Evolutionary conservation across 2,797 vertebrate genomes (phyloP).

Genomic region (Alectoris magna): DNA sequence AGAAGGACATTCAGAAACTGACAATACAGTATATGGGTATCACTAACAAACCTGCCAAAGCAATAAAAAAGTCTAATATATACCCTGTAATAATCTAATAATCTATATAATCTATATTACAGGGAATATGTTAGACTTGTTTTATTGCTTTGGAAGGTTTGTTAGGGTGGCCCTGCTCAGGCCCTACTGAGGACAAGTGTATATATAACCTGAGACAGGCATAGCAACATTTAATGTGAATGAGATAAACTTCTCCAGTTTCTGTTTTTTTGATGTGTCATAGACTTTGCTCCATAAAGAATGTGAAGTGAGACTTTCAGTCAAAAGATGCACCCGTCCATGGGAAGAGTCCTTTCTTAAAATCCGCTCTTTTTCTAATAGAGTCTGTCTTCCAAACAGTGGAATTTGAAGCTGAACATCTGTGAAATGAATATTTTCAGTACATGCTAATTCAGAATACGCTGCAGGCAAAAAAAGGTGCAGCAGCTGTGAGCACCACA

Average conservation of each 20-base stretch:
- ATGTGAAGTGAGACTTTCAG: not conserved
- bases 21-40: not conserved
- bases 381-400: slow-evolving; percentile 5
- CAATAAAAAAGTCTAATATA: not conserved
- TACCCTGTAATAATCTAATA: not conserved
- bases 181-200: not conserved
- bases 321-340: not conserved
- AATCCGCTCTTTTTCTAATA: slow-evolving; percentile 17
- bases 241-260: not conserved
- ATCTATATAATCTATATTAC: too few species aligned
- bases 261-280: not conserved
- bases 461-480: slow-evolving; percentile 68
- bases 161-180: not conserved
- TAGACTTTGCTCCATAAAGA: not conserved
- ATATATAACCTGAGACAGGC: not conserved
- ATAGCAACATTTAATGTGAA: not conserved
- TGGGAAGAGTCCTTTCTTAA: not conserved
- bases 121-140: too few species aligned
- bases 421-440: slow-evolving; percentile 64
- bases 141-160: too few species aligned
- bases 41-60: not conserved
- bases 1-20: not conserved
- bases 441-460: slow-evolving; percentile 62
- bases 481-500: slow-evolving; percentile 66
- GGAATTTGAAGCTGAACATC: slow-evolving; percentile 65